Percentiles rank a stretch among this genome's conserved stretches.
phyloP scores from a whole-genome alignment of 2,888 invertebrate genomes.

The Clitarchus hookeri region DNA sequence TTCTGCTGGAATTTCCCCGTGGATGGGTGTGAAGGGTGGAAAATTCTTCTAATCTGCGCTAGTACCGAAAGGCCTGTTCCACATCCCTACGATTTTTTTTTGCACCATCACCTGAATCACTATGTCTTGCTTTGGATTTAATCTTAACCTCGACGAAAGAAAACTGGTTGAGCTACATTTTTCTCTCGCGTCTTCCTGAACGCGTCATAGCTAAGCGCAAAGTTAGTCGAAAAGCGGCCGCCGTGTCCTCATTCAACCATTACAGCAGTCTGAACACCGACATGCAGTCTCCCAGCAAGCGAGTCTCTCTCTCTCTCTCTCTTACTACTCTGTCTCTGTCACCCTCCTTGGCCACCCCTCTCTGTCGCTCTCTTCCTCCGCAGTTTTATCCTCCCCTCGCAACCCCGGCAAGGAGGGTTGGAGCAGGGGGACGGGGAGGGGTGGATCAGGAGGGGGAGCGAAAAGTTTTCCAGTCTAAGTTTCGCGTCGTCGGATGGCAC shows the following conservation, averaged over 20 bases:
- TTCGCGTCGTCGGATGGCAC: slow-evolving; percentile 9
- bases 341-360: not conserved
- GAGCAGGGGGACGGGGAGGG: not conserved
- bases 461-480: slow-evolving; percentile 9
- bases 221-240: not conserved
- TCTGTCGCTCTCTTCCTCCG: not conserved
- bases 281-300: not conserved
- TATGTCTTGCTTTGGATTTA: too few species aligned
- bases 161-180: too few species aligned
- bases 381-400: slow-evolving; percentile 2
- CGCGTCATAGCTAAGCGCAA: not conserved
- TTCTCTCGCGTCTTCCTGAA: not conserved
- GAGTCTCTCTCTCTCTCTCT: not conserved
- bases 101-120: too few species aligned
- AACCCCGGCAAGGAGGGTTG: not conserved
- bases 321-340: not conserved
- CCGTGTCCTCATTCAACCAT: slow-evolving; percentile 6
- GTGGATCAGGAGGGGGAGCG: not conserved
- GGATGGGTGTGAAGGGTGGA: too few species aligned
- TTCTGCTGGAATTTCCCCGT: too few species aligned
- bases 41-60: too few species aligned
- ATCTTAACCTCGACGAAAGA: too few species aligned
- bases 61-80: too few species aligned
- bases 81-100: too few species aligned
- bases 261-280: not conserved